These are phyloP conservation scores for Lamellibrachia columna DNA, from an alignment of 2,888 invertebrate genomes.

Conservation along the genomic window DNA sequence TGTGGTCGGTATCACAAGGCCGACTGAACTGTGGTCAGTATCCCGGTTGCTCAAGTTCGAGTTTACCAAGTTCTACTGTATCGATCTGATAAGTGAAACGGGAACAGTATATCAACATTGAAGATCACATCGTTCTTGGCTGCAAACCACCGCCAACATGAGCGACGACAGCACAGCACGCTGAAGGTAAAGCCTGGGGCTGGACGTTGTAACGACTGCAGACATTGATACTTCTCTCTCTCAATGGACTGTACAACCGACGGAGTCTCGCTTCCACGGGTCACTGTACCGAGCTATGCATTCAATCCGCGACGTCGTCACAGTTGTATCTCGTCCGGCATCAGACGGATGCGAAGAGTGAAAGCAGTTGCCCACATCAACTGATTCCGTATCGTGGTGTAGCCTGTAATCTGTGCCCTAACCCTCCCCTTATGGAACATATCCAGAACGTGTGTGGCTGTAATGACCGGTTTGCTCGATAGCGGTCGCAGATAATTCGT, in stretches of 20 bases:
- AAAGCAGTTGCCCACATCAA: conserved; percentile 12
- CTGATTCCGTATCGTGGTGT: neutral
- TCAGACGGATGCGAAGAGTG: neutral
- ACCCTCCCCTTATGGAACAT: neutral
- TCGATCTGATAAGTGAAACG: no score
- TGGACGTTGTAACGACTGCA: neutral
- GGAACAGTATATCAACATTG: no score
- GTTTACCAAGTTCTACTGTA: no score
- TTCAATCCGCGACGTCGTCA: neutral
- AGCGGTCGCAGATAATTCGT: neutral
- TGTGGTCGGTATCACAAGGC: no score
- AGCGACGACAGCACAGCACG: neutral
- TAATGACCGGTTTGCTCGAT: neutral
- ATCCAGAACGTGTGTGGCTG: conserved; percentile 10
- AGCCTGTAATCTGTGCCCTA: neutral
- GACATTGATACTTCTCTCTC: neutral
- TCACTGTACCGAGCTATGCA: neutral
- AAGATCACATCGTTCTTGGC: no score
- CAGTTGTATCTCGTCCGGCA: neutral
- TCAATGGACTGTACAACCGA: neutral
- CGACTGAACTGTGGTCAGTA: no score
- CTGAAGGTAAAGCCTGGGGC: neutral
- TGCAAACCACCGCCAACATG: no score
- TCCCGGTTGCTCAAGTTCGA: no score
- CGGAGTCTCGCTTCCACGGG: neutral